Conservation (phyloP, 2,113 vertebrate species). For the Cryptomyrus ogoouensis region DNA sequence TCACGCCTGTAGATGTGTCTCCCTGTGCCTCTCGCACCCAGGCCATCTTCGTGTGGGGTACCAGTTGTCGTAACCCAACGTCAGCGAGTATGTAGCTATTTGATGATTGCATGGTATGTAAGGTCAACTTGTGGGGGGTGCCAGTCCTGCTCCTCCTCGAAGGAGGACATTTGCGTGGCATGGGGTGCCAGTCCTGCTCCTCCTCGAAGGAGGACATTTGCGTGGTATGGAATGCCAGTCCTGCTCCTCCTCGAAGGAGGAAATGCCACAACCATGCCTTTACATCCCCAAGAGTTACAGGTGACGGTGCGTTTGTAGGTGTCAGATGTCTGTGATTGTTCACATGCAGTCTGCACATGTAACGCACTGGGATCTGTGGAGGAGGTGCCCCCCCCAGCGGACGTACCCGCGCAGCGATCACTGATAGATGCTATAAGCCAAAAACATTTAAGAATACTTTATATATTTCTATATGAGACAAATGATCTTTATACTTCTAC, state of each 20-base stretch:
- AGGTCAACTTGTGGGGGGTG: background rate
- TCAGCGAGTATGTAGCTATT: background rate
- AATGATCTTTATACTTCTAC: slow-evolving; percentile 61
- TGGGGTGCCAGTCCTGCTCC: too few relatives aligned
- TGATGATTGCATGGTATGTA: background rate
- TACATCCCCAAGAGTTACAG: too few relatives aligned
- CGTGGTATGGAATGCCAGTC: too few relatives aligned
- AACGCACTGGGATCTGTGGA: background rate
- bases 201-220: background rate
- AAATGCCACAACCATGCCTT: background rate
- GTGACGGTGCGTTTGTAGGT: background rate
- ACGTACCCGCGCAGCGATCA: background rate
- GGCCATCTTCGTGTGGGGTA: background rate
- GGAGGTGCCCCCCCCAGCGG: background rate
- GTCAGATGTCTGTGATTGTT: background rate
- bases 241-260: background rate
- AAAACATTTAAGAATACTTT: slow-evolving; percentile 65
- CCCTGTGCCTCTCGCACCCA: too few relatives aligned
- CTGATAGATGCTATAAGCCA: slow-evolving; percentile 36
- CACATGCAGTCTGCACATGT: background rate
- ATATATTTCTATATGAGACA: slow-evolving; percentile 66
- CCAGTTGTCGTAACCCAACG: background rate
- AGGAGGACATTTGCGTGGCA: too few relatives aligned
- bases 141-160: too few relatives aligned
- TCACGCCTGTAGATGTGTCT: too few relatives aligned